These are phyloP conservation scores for honey bee (Apis mellifera) DNA, from an alignment of 1,140 invertebrate species.

Conservation along the genomic window Amel_HAv3.1 CM009934.2:6551001-6551500, in stretches of 20 bases:
- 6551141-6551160: slow-evolving; percentile 46
- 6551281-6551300: no score
- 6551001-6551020: slow-evolving; percentile 25
- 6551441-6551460: background rate
- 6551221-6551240: slow-evolving; percentile 8
- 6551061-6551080: slow-evolving; percentile 60
- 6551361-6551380: background rate
- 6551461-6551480: no score
- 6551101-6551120: slow-evolving; percentile 54
- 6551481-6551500: no score
- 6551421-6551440: background rate
- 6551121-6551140: slow-evolving; percentile 44
- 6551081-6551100: slow-evolving; percentile 20
- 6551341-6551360: background rate
- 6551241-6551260: slow-evolving; percentile 25
- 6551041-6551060: slow-evolving; percentile 26
- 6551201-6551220: slow-evolving; percentile 43
- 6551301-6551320: slow-evolving; percentile 9
- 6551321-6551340: background rate
- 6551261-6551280: background rate
- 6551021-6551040: slow-evolving; percentile 45
- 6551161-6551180: slow-evolving; percentile 23
- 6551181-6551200: slow-evolving; percentile 33
- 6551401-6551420: no score
- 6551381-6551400: background rate